Conservation (phyloP, 30 jellyfish, hydroid and myxozoan species). For the Nemopilema nomurai region DNA sequence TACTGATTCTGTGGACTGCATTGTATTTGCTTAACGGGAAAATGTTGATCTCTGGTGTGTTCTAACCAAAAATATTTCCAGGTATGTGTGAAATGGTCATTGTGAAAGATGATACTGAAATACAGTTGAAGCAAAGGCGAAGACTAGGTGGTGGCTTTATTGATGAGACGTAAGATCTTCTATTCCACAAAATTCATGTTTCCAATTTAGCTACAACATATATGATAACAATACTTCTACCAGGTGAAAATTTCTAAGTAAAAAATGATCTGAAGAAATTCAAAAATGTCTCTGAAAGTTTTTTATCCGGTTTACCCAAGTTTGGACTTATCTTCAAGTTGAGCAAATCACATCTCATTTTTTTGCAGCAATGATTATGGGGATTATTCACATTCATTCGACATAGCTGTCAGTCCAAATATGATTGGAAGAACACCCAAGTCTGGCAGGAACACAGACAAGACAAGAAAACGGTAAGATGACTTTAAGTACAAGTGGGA, state of each 20-base stretch:
- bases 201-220: no score
- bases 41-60: no score
- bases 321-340: neutral
- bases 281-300: neutral
- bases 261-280: no score
- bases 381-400: conserved; percentile 89
- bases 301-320: neutral
- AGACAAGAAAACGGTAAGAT: conserved; percentile 49
- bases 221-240: no score
- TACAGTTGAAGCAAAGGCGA: conserved; percentile 54
- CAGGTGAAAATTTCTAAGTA: no score
- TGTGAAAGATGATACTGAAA: conserved; percentile 93
- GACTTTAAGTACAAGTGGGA: no score
- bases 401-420: conserved; percentile 91
- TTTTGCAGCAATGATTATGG: conserved; percentile 55
- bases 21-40: no score
- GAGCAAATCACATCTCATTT: no score
- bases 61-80: no score
- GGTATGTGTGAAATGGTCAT: conserved; percentile 99
- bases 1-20: no score
- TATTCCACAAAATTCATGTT: no score
- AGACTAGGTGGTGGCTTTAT: conserved; percentile 65
- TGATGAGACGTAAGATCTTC: conserved; percentile 77
- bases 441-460: conserved; percentile 63
- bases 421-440: conserved; percentile 90